A percentile compares a stretch with the other conserved stretches of the same genome.
Evolutionary conservation across 2,888 invertebrate genomes (phyloP).

Genomic region (Cyclophora punctaria): DNA sequence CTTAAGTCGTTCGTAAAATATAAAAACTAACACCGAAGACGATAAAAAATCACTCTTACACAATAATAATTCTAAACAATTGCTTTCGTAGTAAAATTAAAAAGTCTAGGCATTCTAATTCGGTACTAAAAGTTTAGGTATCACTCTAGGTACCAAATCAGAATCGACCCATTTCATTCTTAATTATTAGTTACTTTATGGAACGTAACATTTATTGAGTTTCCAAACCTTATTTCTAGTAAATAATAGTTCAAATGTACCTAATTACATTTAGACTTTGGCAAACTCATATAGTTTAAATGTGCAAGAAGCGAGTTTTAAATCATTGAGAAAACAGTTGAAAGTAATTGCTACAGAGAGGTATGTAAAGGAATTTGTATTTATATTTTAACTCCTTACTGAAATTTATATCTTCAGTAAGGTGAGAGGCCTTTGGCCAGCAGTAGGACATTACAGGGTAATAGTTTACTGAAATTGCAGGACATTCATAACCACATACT

Average conservation of each 20-base stretch:
- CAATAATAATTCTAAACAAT: slow-evolving; percentile 5
- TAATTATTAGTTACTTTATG: slow-evolving; percentile 9
- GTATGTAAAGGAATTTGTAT: too few relatives aligned
- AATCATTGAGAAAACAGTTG: too few relatives aligned
- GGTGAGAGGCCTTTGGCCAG: too few relatives aligned
- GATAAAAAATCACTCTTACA: slow-evolving; percentile 3
- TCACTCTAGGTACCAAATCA: slow-evolving; percentile 2
- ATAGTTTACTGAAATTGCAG: too few relatives aligned
- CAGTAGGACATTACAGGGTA: too few relatives aligned
- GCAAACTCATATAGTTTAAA: too few relatives aligned
- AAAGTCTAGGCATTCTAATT: slow-evolving; percentile 1
- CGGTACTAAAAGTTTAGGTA: neutral
- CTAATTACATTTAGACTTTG: too few relatives aligned
- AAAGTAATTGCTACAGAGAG: too few relatives aligned
- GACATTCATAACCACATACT: too few relatives aligned
- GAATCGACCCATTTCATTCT: neutral
- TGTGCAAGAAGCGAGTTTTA: too few relatives aligned
- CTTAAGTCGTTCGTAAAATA: slow-evolving; percentile 5
- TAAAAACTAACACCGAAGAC: slow-evolving; percentile 1
- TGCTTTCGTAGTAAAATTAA: slow-evolving; percentile 3
- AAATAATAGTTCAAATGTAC: neutral
- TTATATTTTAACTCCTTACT: too few relatives aligned
- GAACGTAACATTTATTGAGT: slow-evolving; percentile 3
- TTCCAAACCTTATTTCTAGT: slow-evolving; percentile 5
- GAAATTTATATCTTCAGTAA: too few relatives aligned